Percentiles rank a stretch among this genome's conserved stretches.
Conservation (phyloP, 2,888 invertebrate species). For the Monochamus alternatus region DNA sequence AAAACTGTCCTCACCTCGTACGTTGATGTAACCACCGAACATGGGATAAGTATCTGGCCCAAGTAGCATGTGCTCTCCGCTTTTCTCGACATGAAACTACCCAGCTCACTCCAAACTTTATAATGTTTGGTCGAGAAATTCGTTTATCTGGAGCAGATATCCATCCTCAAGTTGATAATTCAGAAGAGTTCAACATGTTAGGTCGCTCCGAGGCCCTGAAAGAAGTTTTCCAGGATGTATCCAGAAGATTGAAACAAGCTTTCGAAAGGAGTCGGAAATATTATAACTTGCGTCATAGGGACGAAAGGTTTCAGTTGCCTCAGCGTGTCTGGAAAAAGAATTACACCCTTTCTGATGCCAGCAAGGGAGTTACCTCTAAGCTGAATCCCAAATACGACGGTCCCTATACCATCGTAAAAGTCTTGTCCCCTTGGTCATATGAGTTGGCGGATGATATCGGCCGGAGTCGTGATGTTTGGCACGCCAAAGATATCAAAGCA, state of each 20-base stretch:
- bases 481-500: no score
- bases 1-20: constrained; percentile 60
- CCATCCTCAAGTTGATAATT: constrained; percentile 5
- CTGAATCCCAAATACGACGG: no score
- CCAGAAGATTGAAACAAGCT: not conserved
- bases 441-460: constrained; percentile 26
- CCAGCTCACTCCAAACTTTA: not conserved
- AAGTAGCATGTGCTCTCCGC: not conserved
- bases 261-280: constrained; percentile 6
- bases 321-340: constrained; percentile 22
- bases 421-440: constrained; percentile 40
- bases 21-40: constrained; percentile 50
- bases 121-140: not conserved
- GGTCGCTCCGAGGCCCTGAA: constrained; percentile 5
- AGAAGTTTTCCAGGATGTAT: constrained; percentile 14
- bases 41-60: constrained; percentile 33
- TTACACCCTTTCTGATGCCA: no score
- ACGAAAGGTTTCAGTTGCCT: constrained; percentile 12
- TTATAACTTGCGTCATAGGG: constrained; percentile 8
- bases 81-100: not conserved
- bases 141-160: not conserved
- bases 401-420: constrained; percentile 6
- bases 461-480: constrained; percentile 23
- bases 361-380: no score
- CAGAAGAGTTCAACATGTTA: not conserved